These are phyloP conservation scores for Phalloptychus januarius DNA, from an alignment of 2,797 vertebrate genomes.

Conservation along the genomic window DNA sequence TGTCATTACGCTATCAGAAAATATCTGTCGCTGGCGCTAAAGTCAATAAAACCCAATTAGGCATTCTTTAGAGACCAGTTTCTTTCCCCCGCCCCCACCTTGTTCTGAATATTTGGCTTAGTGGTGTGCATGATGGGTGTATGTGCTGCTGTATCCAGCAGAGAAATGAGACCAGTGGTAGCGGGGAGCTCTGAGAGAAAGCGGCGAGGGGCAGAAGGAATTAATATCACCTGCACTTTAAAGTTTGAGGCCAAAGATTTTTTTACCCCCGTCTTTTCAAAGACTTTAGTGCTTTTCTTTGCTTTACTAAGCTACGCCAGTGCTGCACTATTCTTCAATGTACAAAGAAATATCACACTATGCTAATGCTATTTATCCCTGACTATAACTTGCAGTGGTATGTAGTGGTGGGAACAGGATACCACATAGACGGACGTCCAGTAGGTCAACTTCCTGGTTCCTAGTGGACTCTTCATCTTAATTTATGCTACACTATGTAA, in stretches of 20 bases:
- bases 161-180: constrained; percentile 45
- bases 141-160: constrained; percentile 32
- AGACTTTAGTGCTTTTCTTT: constrained; percentile 1
- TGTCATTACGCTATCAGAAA: constrained; percentile 67
- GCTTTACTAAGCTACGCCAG: neutral
- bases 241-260: constrained; percentile 37
- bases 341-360: neutral
- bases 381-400: too few species aligned
- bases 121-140: constrained; percentile 9
- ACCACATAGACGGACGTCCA: too few species aligned
- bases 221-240: constrained; percentile 19
- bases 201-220: constrained; percentile 28
- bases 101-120: constrained; percentile 13
- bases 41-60: constrained; percentile 76
- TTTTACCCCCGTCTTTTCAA: neutral
- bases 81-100: neutral
- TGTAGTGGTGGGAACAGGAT: too few species aligned
- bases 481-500: too few species aligned
- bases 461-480: too few species aligned
- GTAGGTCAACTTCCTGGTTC: too few species aligned
- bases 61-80: constrained; percentile 41
- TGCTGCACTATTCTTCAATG: neutral
- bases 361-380: neutral
- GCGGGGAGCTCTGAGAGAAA: constrained; percentile 30
- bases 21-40: constrained; percentile 61